Evolutionary conservation across 2,888 invertebrate species (phyloP).

Genomic region (Acrobasis consociella): DNA sequence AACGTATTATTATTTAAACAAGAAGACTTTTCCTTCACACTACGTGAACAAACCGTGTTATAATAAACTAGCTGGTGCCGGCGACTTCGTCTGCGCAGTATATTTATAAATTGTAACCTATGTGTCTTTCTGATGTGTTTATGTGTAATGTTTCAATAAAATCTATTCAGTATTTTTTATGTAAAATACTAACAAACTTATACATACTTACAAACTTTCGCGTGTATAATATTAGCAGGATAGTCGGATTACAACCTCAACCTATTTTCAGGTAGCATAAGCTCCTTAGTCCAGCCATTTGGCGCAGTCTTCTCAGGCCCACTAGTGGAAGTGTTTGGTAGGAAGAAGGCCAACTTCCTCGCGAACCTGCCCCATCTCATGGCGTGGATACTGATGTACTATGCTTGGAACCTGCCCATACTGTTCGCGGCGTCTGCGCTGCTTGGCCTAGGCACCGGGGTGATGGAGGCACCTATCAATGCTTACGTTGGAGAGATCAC

Average conservation of each 20-base stretch:
- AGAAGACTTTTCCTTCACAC: too few relatives aligned
- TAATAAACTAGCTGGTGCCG: too few relatives aligned
- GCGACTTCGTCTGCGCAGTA: too few relatives aligned
- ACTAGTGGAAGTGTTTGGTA: constrained; percentile 78
- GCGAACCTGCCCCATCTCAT: constrained; percentile 80
- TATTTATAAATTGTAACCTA: too few relatives aligned
- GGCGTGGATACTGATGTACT: constrained; percentile 81
- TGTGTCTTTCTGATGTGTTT: too few relatives aligned
- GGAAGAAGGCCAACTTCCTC: constrained; percentile 78
- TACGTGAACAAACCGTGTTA: too few relatives aligned
- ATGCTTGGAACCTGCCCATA: constrained; percentile 65
- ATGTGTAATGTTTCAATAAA: too few relatives aligned
- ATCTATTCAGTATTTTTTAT: too few relatives aligned
- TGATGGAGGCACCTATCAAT: constrained; percentile 83
- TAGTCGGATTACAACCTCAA: not conserved
- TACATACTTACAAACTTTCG: too few relatives aligned
- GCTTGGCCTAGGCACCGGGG: constrained; percentile 80
- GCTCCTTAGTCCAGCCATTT: constrained; percentile 80
- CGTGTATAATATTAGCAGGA: too few relatives aligned
- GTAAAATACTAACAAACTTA: too few relatives aligned
- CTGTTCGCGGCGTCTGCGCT: constrained; percentile 76
- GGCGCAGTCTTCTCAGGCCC: constrained; percentile 81
- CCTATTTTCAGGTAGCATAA: constrained; percentile 74
- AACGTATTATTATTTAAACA: too few relatives aligned
- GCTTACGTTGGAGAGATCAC: constrained; percentile 83